Base-by-base conservation (phyloP, 1,140 invertebrate genomes). In the Pseudobourletiella spinata region DNA sequence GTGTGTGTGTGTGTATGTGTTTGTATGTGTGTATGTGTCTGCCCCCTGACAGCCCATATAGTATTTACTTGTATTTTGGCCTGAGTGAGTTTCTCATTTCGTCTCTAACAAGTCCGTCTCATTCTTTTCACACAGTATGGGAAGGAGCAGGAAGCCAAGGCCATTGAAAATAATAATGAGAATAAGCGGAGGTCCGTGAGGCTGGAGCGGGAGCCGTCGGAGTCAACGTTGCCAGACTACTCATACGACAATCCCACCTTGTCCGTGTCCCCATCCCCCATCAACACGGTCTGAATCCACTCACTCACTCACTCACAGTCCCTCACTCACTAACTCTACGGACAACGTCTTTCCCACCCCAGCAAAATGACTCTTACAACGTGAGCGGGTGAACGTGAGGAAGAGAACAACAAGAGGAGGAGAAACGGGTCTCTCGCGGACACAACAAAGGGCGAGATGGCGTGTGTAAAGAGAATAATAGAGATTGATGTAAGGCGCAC, bases 191-290 rank as follows among this genome's bases (percentile, higher is more conserved):
- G 11, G 39, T 55, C 52, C 4, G 14, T 14, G 22, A 55, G 4
- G 8, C 29, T 55, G 28, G 52, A 55, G 29, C 14, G 59, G 8
- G 64, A 66, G 35, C 64, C 64, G 2, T 59, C 55, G 8, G 64
- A 66, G 35, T 62, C 59, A 11, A 59, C 56, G 2, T 46, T 66
- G 25, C 64, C 64, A 3, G 59, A 62, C 14, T 66, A 66, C 43
- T n/a, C 32, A 15, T 66, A 66, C 48, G 64, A 66, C 60, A 65
- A 65, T 62, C 64, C 59, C 3, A 57, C 59, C 3, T 32, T 65
- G 20, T 14, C 59, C 1, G 55, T 26, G 11, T 65, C 55, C 11
- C 54, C 42, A 3, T 65, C 50, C 16, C 46, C 29, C n/a, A 22
- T 61, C 11, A 14, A 48, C 4, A 8, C 44, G 18, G 4, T 48